These are phyloP conservation scores for Drosophila miranda DNA, from an alignment of 1,140 invertebrate species.

Conservation along the genomic window DNA sequence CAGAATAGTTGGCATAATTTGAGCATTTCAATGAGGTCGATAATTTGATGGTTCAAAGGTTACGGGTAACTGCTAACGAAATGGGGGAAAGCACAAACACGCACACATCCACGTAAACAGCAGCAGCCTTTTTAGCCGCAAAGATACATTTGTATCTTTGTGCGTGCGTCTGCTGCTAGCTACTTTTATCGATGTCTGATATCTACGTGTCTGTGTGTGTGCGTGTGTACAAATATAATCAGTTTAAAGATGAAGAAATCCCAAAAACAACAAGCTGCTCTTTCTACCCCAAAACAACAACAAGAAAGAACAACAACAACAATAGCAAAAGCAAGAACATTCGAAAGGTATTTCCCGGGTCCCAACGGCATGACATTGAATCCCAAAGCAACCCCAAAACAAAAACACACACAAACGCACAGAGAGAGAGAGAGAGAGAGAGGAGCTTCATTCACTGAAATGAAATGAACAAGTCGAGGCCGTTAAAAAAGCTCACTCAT, in stretches of 20 bases:
- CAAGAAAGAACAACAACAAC: slow-evolving; percentile 29
- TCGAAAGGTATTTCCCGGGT: slow-evolving; percentile 79
- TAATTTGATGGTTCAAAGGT: slow-evolving; percentile 74
- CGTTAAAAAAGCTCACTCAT: slow-evolving; percentile 49
- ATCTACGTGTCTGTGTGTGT: slow-evolving; percentile 42
- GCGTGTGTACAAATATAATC: slow-evolving; percentile 70
- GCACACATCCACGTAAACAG: slow-evolving; percentile 18
- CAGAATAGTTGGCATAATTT: slow-evolving; percentile 76
- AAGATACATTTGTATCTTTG: slow-evolving; percentile 61
- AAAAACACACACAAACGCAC: slow-evolving; percentile 21
- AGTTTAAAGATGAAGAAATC: slow-evolving; percentile 78
- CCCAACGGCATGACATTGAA: slow-evolving; percentile 82
- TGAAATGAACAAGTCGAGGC: slow-evolving; percentile 23
- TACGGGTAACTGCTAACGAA: slow-evolving; percentile 47
- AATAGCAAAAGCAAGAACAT: slow-evolving; percentile 49
- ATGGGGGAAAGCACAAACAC: slow-evolving; percentile 2
- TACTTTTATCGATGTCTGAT: slow-evolving; percentile 76
- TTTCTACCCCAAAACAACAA: slow-evolving; percentile 17
- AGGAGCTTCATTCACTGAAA: slow-evolving; percentile 46
- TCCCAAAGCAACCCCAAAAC: slow-evolving; percentile 81
- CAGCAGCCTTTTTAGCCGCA: neutral
- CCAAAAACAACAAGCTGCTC: slow-evolving; percentile 55
- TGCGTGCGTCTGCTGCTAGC: slow-evolving; percentile 54
- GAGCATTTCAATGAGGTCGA: slow-evolving; percentile 77
- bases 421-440: slow-evolving; percentile 9